Evolutionary conservation across 2,888 invertebrate species (phyloP), one percentile per base, ranked within the genome.

Genomic region (Drosophila infuscata): DNA sequence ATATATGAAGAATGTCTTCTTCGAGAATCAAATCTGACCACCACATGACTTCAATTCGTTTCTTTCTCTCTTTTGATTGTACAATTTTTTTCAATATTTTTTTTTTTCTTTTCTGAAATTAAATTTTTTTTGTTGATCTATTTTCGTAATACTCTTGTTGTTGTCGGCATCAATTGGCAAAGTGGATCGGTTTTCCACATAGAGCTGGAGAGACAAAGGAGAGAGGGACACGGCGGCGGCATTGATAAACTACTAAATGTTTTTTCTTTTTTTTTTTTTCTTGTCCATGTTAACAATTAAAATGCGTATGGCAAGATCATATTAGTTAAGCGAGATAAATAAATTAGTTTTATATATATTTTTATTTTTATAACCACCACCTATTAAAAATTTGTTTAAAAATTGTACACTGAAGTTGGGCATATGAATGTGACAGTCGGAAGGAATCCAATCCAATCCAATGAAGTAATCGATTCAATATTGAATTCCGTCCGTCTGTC

Each of bases 81-180:
- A 79, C 0, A n/a, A 15, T 29, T 38, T 29, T 2, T 11, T 11
- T 6, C 6, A 35, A 25, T 17, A 1, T 43, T 36, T 38, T 46
- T 70, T 36, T 76, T 52, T 74, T 58, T 62, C 56, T 60, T 52
- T 49, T 72, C 53, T 56, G 33, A 36, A 70, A 70, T 77, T 68
- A 57, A 72, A 73, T 51, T 59, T 67, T 59, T 67, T 77, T 77
- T 74, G 79, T 77, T 79, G 56, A 74, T 33, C 51, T 63, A 74
- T 60, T 79, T 79, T 74, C 54, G 59, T 57, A 70, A 48, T n/a
- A 43, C 63, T 72, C 52, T 73, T 78, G 64, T 63, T 76, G 61
- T 63, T 76, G 61, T 63, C 76, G 78, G 52, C 56, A 52, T 58
- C 41, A 63, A 73, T 60, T 72, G 52, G 68, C 49, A 32, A 56